Conservation (phyloP, 2,888 invertebrate species). For the Furcula furcula region DNA sequence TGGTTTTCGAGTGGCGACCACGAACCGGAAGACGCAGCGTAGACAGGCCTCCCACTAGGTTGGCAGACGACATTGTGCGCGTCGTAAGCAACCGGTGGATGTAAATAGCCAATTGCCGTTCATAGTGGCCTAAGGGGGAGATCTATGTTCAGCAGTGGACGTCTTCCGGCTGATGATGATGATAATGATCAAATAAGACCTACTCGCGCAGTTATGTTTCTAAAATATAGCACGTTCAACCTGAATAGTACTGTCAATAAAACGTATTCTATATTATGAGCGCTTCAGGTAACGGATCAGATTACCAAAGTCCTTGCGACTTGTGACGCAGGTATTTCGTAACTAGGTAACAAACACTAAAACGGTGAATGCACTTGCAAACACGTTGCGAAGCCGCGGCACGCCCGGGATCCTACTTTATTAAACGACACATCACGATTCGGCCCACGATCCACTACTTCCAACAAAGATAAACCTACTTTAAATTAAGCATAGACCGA, state of each 20-base stretch:
- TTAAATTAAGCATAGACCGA: conserved; percentile 27
- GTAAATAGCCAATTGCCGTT: too few relatives aligned
- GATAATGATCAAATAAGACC: too few relatives aligned
- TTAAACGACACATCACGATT: conserved; percentile 70
- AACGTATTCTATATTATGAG: conserved; percentile 18
- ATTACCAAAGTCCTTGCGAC: conserved; percentile 32
- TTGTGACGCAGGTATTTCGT: conserved; percentile 55
- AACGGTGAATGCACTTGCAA: conserved; percentile 61
- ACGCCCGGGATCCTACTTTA: conserved; percentile 55
- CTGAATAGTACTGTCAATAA: conserved; percentile 9
- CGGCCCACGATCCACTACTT: conserved; percentile 60
- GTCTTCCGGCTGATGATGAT: too few relatives aligned
- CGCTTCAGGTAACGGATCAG: conserved; percentile 23
- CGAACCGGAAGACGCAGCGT: too few relatives aligned
- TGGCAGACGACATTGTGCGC: too few relatives aligned
- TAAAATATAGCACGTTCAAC: conserved; percentile 5
- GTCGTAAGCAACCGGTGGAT: too few relatives aligned
- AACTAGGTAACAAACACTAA: conserved; percentile 47
- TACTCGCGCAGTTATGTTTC: conserved; percentile 1
- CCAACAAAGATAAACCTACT: conserved; percentile 54
- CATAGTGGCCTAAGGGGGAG: too few relatives aligned
- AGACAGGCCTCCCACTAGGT: too few relatives aligned
- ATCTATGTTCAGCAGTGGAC: too few relatives aligned
- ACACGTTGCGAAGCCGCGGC: conserved; percentile 44
- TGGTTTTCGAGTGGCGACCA: too few relatives aligned